Evolutionary conservation across 35 echinoderm and acorn worm species (phyloP), one percentile per base, ranked within the genome.

Genomic region (Amphiura filiformis): DNA sequence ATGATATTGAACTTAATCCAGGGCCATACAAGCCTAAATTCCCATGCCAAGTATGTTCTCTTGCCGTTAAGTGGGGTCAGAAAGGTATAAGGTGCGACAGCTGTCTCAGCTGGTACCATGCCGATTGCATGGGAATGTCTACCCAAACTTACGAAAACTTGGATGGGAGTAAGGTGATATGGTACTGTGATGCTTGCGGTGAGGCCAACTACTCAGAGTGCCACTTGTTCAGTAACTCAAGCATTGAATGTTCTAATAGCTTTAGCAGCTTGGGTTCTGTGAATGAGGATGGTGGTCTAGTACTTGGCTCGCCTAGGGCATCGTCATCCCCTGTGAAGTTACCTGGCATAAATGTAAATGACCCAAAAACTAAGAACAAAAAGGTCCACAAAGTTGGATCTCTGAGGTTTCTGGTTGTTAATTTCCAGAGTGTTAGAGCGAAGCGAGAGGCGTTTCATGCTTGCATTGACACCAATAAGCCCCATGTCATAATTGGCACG

Each of bases 61-160:
- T n/a, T n/a, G n/a, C n/a, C n/a, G n/a, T n/a, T n/a, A n/a, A n/a
- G n/a, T n/a, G n/a, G n/a, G n/a, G n/a, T n/a, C n/a, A n/a, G n/a
- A n/a, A n/a, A 23, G 82, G 36, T 12, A 75, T 86, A 23, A 35
- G 28, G 12, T 91, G 89, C 56, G 82, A 91, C 37, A 39, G 76
- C 33, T 91, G 89, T 38, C 36, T 86, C 47, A 32, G 64, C n/a
- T 86, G 89, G 82, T 85, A 78, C 52, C 82, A 91, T 57, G 75
- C 37, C 34, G 75, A 86, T 13, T 91, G 89, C 82, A 86, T 91
- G 82, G 82, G n/a, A n/a, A 91, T 91, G 89, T 35, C 36, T 18
- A 91, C 76, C 11, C 39, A 39, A 49, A 77, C 76, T 22, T 91
- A 86, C 37, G 83, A 57, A 4, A 20, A 65, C 14, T 75, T 86